Percentiles rank a stretch among this genome's conserved stretches.
phyloP scores from a whole-genome alignment of 2,113 vertebrate genomes.

The Apus apus region DNA sequence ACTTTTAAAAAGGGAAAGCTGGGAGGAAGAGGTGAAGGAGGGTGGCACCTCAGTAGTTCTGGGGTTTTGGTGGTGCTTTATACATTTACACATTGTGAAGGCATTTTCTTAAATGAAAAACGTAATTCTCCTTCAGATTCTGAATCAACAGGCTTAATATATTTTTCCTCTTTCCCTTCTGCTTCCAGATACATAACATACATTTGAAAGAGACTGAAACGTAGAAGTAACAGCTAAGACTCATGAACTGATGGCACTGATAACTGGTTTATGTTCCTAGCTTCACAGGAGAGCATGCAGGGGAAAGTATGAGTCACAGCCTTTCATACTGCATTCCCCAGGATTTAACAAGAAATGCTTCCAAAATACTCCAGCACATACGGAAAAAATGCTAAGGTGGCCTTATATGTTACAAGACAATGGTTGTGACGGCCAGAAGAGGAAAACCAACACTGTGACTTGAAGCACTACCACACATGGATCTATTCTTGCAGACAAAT shows the following conservation, averaged over 20 bases:
- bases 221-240: not conserved
- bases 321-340: not conserved
- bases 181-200: not conserved
- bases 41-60: accelerated
- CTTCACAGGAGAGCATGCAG: not conserved
- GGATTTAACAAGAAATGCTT: not conserved
- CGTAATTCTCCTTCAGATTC: not conserved
- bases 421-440: accelerated
- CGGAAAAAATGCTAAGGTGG: not conserved
- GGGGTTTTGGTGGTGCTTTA: not conserved
- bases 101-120: not conserved
- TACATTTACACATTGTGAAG: not conserved
- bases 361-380: not conserved
- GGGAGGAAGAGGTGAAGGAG: not conserved
- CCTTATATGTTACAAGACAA: not conserved
- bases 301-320: constrained; percentile 14
- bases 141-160: not conserved
- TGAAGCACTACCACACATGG: not conserved
- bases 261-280: not conserved
- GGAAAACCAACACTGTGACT: not conserved
- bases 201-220: not conserved
- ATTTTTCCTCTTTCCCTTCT: not conserved
- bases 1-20: not conserved
- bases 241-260: not conserved
- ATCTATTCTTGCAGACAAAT: not conserved